These are phyloP conservation scores for Dasyornis broadbenti DNA, from an alignment of 2,113 vertebrate genomes.

Conservation along the genomic window DNA sequence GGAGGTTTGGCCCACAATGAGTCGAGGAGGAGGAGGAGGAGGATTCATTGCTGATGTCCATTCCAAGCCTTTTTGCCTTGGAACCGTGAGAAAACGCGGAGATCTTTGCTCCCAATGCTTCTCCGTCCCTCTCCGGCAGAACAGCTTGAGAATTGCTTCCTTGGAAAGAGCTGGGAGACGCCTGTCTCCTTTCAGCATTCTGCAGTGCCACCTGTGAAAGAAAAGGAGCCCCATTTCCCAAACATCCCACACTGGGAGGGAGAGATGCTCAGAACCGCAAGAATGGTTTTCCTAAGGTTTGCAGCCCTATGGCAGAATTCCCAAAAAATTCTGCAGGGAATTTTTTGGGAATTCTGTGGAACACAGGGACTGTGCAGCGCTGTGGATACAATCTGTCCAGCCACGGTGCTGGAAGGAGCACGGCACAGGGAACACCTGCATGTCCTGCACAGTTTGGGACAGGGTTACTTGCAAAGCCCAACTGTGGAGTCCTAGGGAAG, in stretches of 20 bases:
- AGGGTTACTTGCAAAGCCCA: background rate
- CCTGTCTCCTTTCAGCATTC: background rate
- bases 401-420: background rate
- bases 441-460: background rate
- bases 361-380: background rate
- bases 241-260: background rate
- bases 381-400: background rate
- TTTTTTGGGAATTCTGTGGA: too few species aligned
- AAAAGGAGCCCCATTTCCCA: background rate
- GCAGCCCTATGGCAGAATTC: background rate
- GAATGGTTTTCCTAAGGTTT: background rate
- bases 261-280: accelerated
- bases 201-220: background rate
- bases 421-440: background rate
- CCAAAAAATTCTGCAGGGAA: too few species aligned
- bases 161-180: background rate
- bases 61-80: background rate
- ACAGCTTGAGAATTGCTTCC: background rate
- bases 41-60: background rate
- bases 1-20: background rate
- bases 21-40: background rate
- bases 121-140: background rate
- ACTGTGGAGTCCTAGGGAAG: background rate
- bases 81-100: background rate
- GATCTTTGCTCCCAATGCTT: background rate